Base-by-base conservation (phyloP, 2,888 invertebrate genomes). In the Phengaris arion region DNA sequence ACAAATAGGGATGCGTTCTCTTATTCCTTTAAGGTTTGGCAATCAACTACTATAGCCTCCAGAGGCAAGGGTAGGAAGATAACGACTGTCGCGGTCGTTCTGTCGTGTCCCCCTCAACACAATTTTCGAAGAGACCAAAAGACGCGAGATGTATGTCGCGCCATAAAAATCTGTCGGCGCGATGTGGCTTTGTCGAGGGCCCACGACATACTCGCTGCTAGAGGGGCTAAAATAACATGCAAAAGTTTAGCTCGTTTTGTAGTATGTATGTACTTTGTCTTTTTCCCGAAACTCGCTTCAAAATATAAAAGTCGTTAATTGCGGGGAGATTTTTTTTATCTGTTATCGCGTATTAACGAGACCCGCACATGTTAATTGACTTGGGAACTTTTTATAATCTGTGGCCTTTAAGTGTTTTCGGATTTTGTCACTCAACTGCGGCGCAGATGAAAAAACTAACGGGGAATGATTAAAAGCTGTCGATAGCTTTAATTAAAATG, bases 381-480 rank as follows among this genome's bases (percentile, higher is more conserved):
- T 70, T 70, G 70, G 22, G 70, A 70, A 70, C 51, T 70, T 69
- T 48, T 69, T 70, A n/a, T 70, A 70, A 52, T 72, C 12, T 72
- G 72, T 51, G 35, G 72, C 35, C 22, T 72, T 52, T 72, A 72
- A 72, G 52, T 54, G 54, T 52, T 72, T 52, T 48, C 8, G 12
- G 72, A 45, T 15, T 12, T 70, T 70, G 51, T 48, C 51, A 51
- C 70, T 15, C 70, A 48, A 51, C 70, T 48, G 48, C 64, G 45
- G 64, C 2, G 35, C 64, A 35, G 64, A 64, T 64, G 64, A 59
- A 64, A 64, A 69, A 70, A 70, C 9, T 70, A 70, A 70, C 10
- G 64, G 64, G 64, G 12, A 52, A 64, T 64, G 35, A 64, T 64
- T 12, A 64, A 55, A 15, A 6, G 64, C 35, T 13, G 35, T 64